Evolutionary conservation across 2,113 vertebrate genomes (phyloP).

Genomic region (Trichomycterus rosablanca): DNA sequence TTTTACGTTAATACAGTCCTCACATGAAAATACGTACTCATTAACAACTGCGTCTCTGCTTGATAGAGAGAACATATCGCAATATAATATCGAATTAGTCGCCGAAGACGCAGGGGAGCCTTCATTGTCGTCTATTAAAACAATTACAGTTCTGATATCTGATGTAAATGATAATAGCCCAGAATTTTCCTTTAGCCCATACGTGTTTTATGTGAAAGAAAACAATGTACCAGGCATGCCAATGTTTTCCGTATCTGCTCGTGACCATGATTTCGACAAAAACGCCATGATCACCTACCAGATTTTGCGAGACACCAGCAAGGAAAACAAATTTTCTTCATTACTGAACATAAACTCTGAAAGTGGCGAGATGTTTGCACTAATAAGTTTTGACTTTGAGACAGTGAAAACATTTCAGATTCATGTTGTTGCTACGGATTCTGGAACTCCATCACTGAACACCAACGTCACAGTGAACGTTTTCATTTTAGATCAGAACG

Average conservation of each 20-base stretch:
- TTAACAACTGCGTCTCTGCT: constrained; percentile 51
- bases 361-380: constrained; percentile 39
- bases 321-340: too few relatives aligned
- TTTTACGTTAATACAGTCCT: constrained; percentile 59
- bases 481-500: constrained; percentile 46
- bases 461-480: constrained; percentile 43
- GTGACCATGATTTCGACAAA: constrained; percentile 43
- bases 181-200: constrained; percentile 33
- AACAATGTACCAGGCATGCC: constrained; percentile 47
- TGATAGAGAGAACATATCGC: constrained; percentile 36
- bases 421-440: constrained; percentile 41
- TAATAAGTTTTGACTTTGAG: constrained; percentile 51
- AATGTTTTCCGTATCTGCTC: constrained; percentile 43
- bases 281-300: constrained; percentile 44
- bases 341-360: constrained; percentile 46
- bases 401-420: constrained; percentile 42
- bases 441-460: constrained; percentile 35
- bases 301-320: constrained; percentile 30
- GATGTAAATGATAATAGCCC: constrained; percentile 55
- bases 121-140: constrained; percentile 36
- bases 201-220: constrained; percentile 43
- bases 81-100: constrained; percentile 43
- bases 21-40: constrained; percentile 57
- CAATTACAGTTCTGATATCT: constrained; percentile 37
- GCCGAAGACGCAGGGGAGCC: constrained; percentile 41